Evolutionary conservation across 53 echinoderm and acorn worm species (phyloP).

Genomic region (Paracentrotus lividus): DNA sequence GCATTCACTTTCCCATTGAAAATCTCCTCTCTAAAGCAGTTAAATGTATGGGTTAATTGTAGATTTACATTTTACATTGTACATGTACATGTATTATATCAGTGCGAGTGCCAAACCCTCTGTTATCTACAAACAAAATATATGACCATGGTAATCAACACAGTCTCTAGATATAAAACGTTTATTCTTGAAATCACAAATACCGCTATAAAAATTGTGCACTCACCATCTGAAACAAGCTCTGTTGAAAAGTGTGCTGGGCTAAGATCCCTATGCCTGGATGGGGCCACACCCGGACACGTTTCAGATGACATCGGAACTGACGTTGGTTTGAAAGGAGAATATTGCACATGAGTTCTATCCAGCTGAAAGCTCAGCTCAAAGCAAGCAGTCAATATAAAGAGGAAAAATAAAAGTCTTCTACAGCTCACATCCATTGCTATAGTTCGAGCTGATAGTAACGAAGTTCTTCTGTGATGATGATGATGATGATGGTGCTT

Average conservation of each 20-base stretch:
- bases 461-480: background rate
- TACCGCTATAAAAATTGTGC: conserved; percentile 32
- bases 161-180: too few relatives aligned
- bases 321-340: background rate
- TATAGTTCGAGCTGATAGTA: conserved; percentile 12
- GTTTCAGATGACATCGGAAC: conserved; percentile 40
- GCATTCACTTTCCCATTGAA: too few relatives aligned
- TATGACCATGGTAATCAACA: too few relatives aligned
- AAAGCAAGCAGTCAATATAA: conserved; percentile 54
- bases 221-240: conserved; percentile 52
- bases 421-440: conserved; percentile 27
- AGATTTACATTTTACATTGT: too few relatives aligned
- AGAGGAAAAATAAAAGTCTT: conserved; percentile 47
- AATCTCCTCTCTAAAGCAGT: too few relatives aligned
- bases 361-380: conserved; percentile 67
- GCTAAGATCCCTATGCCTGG: background rate
- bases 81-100: too few relatives aligned
- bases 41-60: too few relatives aligned
- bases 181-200: too few relatives aligned
- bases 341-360: conserved; percentile 65
- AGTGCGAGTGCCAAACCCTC: too few relatives aligned
- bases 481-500: background rate
- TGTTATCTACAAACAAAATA: too few relatives aligned
- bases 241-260: conserved; percentile 50
- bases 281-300: conserved; percentile 8